Base-by-base conservation (phyloP, 2,113 vertebrate genomes). In the Isichthys henryi region DNA sequence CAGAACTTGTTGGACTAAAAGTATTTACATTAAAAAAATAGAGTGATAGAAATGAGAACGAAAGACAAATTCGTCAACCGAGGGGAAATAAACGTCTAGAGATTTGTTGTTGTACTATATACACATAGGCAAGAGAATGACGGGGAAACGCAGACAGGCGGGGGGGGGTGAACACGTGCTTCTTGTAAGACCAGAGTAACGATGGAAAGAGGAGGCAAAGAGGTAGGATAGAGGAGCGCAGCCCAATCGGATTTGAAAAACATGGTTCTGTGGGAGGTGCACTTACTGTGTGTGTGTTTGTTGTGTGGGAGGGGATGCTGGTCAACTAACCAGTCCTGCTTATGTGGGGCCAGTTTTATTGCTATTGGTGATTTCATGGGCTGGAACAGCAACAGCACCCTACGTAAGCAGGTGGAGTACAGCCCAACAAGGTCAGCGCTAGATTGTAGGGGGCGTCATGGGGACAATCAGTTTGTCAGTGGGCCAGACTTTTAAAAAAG, bases 1-100 rank as follows among this genome's bases (percentile, higher is more conserved):
- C 92, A 91, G 92, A 94, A 93, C 87, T 92, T 93, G 93, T 93
- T 91, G 92, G 93, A 95, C 94, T 95, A 95, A 94, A 95, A 94
- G 93, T 96, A 96, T 96, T 96, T 96, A 96, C 95, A 96, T 95
- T 91, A 94, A 93, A 94, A 93, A 93, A 93, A 92, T 91, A 94
- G 89, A 94, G 92, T 93, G 93, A 95, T 95, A 93, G 94, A 95
- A 95, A 95, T 94, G 93, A 92, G 87, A 93, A 94, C 89, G 92
- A 93, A 93, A 92, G 87, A 93, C 53, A 88, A 80, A 31, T 31
- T 91, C 50, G 90, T 92, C 90, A 93, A 92, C 91, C 21, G 86
- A 91, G 90, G 74, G 74, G 91, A 93, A 93, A 93, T 92, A 91
- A 93, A 93, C 48, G 90, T 92, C 91, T 92, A 89, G 91, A 89